Base-by-base conservation (phyloP, 2,113 vertebrate genomes). In the Morone saxatilis region DNA sequence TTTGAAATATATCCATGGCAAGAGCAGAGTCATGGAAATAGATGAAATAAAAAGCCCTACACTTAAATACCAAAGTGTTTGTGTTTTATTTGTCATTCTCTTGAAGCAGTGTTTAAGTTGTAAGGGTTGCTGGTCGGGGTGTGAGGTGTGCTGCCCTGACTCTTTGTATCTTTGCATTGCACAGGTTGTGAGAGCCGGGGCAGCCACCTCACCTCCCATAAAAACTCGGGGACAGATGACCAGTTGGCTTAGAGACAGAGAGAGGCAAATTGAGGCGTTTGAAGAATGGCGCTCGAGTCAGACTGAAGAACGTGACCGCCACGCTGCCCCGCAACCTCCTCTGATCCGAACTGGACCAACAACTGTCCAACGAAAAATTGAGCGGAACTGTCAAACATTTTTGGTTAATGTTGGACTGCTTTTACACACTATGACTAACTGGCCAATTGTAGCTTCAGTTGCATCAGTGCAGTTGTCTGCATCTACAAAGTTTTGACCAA, bases 121-220 rank as follows among this genome's bases (percentile, higher is more conserved):
- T 62, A 11, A 70, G 87, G 75, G 82, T 75, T 85, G 62, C 78
- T 84, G 76, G 77, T 86, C 76, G 70, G 85, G 89, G 85, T 91
- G 75, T 93, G 94, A 95, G 95, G 94, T 92, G 91, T 94, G 94
- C 94, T 94, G 94, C 93, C 95, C 94, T 96, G 95, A 96, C 95
- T 96, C 94, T 95, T 94, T 96, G 91, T 96, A 93, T 96, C 95
- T 96, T 96, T 96, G 95, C 95, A 91, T 96, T 96, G 94, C 95
- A 96, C 95, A 96, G 95, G 95, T 96, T 94, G 92, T 96, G 95
- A 96, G 94, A 95, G 92, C 92, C 90, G 89, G 93, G 95, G 91
- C 94, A 94, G 91, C 93, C 93, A 86, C 93, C 94, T 91, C 92
- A 82, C 86, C 92, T 85, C 89, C 91, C 88, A 77, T 93, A 91